Evolutionary conservation across 2,113 vertebrate genomes (phyloP).

Genomic region (Nematolebias whitei): DNA sequence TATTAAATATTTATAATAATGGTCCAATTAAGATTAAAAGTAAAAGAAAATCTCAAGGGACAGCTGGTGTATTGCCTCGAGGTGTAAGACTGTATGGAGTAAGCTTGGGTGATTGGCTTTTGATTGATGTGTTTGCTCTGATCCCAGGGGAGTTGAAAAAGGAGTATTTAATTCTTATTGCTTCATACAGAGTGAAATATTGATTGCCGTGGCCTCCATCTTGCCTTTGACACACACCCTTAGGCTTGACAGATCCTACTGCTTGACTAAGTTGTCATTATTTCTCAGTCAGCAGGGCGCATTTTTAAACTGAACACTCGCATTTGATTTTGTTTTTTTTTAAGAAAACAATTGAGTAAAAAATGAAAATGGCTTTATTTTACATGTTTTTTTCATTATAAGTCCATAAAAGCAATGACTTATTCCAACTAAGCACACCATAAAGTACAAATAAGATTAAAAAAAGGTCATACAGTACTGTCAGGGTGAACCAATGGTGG

Average conservation of each 20-base stretch:
- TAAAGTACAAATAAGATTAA: not conserved
- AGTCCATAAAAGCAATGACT: conserved; percentile 24
- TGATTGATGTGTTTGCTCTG: conserved; percentile 69
- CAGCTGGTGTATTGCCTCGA: conserved; percentile 35
- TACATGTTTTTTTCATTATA: not conserved
- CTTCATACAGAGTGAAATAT: conserved; percentile 69
- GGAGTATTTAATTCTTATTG: conserved; percentile 67
- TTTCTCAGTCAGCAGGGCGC: conserved; percentile 29
- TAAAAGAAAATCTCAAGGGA: conserved; percentile 5
- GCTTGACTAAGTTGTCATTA: conserved; percentile 56
- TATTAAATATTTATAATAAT: conserved; percentile 8
- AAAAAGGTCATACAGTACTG: not conserved
- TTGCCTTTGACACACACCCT: conserved; percentile 64
- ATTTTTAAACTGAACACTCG: conserved; percentile 43
- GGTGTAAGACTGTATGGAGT: conserved; percentile 14
- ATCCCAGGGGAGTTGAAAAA: conserved; percentile 54
- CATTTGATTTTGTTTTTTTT: conserved; percentile 23
- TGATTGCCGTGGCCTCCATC: conserved; percentile 60
- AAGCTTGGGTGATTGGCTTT: conserved; percentile 56
- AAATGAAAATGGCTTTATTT: conserved; percentile 6
- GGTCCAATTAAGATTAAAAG: conserved; percentile 7
- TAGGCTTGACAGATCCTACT: conserved; percentile 56
- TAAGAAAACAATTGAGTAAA: not conserved
- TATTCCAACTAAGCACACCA: not conserved
- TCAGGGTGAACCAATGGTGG: not conserved